Evolutionary conservation across 2,888 invertebrate species (phyloP), one percentile per base, ranked within the genome.

Genomic region (Eilema sororculum): DNA sequence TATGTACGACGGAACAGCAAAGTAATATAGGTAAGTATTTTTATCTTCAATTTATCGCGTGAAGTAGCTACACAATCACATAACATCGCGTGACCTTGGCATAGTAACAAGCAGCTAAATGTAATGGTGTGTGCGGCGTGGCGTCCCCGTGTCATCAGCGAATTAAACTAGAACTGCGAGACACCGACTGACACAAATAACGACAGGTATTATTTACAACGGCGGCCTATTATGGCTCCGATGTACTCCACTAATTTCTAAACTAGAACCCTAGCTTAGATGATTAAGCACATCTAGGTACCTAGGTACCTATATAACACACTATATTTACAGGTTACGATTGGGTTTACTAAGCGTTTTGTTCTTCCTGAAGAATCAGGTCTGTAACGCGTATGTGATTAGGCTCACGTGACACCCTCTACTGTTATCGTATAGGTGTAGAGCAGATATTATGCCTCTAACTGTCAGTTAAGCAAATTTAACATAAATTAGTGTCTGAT

Each of bases 71-170:
- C 83, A 87, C 84, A 87, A 88, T 88, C 89, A 84, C 86, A 87
- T 86, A 90, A 90, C 85, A 85, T 84, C 80, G 81, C 74, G 74
- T 83, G 91, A 89, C 92, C 92, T 92, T 92, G 92, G 90, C 90
- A 89, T 89, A 89, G 87, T 90, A 86, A 86, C 86, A 78, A 81
- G 77, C 79, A 78, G 77, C 81, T 78, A 84, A 85, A 85, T 83
- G 84, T 84, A 81, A 84, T 80, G 76, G 79, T 80, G 79, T 77
- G 79, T 74, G 71, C 76, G 78, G 69, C 78, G 84, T 69, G 67
- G 79, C 81, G 78, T 78, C 82, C 78, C 82, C 82, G 80, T 82
- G 80, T 80, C 81, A 81, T 82, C 80, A 77, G 78, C 76, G 82
- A 74, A 74, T 80, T 77, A 75, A 81, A 78, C 71, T 74, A 80